Evolutionary conservation across 2,888 invertebrate species (phyloP), one percentile per base, ranked within the genome.

Genomic region (Himalopsyche anomala): DNA sequence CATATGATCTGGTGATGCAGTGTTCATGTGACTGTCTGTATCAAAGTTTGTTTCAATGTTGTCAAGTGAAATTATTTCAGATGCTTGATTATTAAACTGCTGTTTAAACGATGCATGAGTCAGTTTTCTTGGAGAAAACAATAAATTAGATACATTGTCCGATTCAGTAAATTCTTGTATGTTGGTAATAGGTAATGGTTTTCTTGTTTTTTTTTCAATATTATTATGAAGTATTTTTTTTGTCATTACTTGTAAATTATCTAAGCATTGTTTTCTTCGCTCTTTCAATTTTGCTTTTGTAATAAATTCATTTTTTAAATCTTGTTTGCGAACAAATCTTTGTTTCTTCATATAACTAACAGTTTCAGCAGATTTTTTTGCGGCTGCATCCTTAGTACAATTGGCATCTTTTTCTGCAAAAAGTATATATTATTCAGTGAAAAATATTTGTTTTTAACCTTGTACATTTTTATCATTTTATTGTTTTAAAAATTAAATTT

Each of bases 241-340:
- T 19, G 84, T 83, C 45, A 56, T 87, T 40, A 84, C 54, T 82
- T 85, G 84, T 17, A 87, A 81, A 28, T 87, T 83, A 40, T 83
- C 55, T 69, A 87, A 80, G 40, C 69, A 83, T 69, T 84, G 74
- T 62, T 87, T 87, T 54, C 80, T 87, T 55, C 79, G 84, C n/a
- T 87, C 85, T 12, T 40, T 51, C 9, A 80, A 15, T 45, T 80
- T 80, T 40, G 56, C 80, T 80, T 80, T 85, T 9, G 69, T 40
- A n/a, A 83, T 79, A 40, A 82, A 56, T 45, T 87, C 87, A 69
- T 62, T 87, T 82, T 81, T 87, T 5, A 81, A n/a, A 80, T 85
- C 83, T 56, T 80, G 85, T 55, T 54, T 87, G 80, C 82, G 62
- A 54, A 54, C 55, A 36, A 79, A 36, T 45, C 81, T 87, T 28